Evolutionary conservation across 2,113 vertebrate species (phyloP).

Genomic region (Gobius niger): DNA sequence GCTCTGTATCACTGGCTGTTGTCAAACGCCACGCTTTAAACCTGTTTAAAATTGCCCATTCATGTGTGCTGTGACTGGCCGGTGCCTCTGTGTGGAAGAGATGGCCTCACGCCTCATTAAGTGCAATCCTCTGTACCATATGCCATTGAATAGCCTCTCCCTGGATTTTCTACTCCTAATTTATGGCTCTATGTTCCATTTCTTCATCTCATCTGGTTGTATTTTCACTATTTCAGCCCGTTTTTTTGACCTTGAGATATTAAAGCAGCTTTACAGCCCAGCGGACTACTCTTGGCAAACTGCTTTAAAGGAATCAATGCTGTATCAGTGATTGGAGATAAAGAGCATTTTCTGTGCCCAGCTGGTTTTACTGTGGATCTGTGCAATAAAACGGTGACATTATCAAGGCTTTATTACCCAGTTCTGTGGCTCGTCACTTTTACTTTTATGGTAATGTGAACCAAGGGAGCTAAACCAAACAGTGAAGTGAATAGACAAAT

Average conservation of each 20-base stretch:
- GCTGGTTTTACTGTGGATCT: slow-evolving; percentile 4
- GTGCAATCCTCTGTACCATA: slow-evolving; percentile 70
- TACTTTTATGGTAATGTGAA: neutral
- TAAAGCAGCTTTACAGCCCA: slow-evolving; percentile 2
- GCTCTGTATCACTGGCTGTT: slow-evolving; percentile 52
- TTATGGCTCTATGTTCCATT: slow-evolving; percentile 44
- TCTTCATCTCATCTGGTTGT: slow-evolving; percentile 51
- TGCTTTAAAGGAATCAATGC: slow-evolving; percentile 27
- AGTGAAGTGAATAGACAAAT: neutral
- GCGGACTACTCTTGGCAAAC: slow-evolving; percentile 7
- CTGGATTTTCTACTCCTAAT: slow-evolving; percentile 21
- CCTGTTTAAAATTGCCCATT: slow-evolving; percentile 54
- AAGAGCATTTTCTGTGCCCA: slow-evolving; percentile 1
- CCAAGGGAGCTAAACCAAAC: neutral
- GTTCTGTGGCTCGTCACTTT: slow-evolving; percentile 2
- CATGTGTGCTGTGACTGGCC: slow-evolving; percentile 66
- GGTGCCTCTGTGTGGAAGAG: slow-evolving; percentile 58
- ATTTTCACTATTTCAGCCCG: slow-evolving; percentile 20
- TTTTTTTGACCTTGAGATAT: slow-evolving; percentile 9
- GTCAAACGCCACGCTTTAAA: slow-evolving; percentile 56
- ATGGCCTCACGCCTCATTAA: slow-evolving; percentile 72
- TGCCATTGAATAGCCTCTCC: slow-evolving; percentile 54
- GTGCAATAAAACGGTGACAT: neutral
- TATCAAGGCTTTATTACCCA: neutral
- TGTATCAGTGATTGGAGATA: slow-evolving; percentile 9